These are phyloP conservation scores for Zaprionus davidi DNA, from an alignment of 1,140 invertebrate species.

Conservation along the genomic window DNA sequence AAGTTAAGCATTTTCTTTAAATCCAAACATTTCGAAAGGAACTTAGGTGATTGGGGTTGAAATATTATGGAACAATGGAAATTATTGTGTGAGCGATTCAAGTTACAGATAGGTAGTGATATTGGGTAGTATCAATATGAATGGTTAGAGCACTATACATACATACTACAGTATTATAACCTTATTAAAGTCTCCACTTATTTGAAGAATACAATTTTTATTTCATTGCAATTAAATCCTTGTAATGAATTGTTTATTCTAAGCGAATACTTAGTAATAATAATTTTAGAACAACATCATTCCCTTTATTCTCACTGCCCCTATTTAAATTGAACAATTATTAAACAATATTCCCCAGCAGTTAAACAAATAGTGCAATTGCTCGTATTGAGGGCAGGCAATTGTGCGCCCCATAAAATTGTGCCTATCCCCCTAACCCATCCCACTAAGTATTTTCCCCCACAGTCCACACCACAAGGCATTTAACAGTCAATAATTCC, in stretches of 20 bases:
- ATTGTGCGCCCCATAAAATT: constrained; percentile 1
- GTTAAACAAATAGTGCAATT: constrained; percentile 1
- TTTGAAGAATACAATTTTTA: too few species aligned
- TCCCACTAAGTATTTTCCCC: background rate
- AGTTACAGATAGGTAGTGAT: background rate
- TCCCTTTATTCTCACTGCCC: too few species aligned
- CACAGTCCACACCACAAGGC: constrained; percentile 10
- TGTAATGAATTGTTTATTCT: too few species aligned
- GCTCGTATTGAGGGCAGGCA: background rate
- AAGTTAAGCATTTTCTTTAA: background rate
- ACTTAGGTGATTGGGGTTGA: background rate
- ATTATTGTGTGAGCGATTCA: background rate
- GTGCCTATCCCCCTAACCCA: background rate
- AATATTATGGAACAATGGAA: background rate
- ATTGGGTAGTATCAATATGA: too few species aligned
- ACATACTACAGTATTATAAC: too few species aligned
- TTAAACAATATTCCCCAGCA: background rate
- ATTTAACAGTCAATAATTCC: constrained; percentile 73
- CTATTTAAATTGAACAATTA: background rate
- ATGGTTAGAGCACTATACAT: too few species aligned
- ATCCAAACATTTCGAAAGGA: background rate
- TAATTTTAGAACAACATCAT: too few species aligned
- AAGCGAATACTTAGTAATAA: too few species aligned
- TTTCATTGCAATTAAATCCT: too few species aligned
- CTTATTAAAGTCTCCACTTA: too few species aligned